Base-by-base conservation (phyloP, 2,113 vertebrate species). In the Eptesicus fuscus region DNA sequence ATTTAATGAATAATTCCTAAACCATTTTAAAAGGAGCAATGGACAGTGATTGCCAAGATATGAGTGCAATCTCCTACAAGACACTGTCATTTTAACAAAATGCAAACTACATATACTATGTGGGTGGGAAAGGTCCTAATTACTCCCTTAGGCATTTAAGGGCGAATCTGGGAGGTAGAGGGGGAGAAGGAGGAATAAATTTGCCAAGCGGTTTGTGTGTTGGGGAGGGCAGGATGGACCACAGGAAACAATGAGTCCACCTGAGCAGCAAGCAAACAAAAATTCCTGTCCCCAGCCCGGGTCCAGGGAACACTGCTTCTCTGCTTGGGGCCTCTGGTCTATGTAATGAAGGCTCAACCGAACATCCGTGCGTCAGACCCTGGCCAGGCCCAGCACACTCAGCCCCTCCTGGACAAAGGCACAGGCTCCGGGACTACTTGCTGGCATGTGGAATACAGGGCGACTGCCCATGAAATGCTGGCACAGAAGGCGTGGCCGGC, bases 371-470 rank as follows among this genome's bases (percentile, higher is more conserved):
- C 1, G 53, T 22, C n/a, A 32, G 77, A 20, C 42, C 5, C 35
- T 6, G 32, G 40, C 49, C 18, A 70, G 71, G 63, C 47, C 37
- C 40, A 14, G 77, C 76, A 40, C 0, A 0, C n/a, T 37, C 47
- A 17, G 63, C 9, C 22, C 42, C n/a, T 85, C 51, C 30, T 0
- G 18, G 2, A 56, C 28, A 32, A 44, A 63, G 56, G 47, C 1
- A 2, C 23, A 32, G 40, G 79, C 67, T 51, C 35, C 37, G 40
- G 4, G 10, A 7, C 3, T 18, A 2, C 1, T 25, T 73, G 59
- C 13, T 1, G 5, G 63, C 23, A 37, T 9, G 8, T 7, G 30
- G n/a, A 32, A 30, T 0, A 32, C 22, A 40, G 32, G 0, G 32
- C 5, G 22, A 14, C 18, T 10, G 32, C 79, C 47, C 35, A 2